Base-by-base conservation (phyloP, 2,797 vertebrate genomes). In the Notoglanidium macrostoma region DNA sequence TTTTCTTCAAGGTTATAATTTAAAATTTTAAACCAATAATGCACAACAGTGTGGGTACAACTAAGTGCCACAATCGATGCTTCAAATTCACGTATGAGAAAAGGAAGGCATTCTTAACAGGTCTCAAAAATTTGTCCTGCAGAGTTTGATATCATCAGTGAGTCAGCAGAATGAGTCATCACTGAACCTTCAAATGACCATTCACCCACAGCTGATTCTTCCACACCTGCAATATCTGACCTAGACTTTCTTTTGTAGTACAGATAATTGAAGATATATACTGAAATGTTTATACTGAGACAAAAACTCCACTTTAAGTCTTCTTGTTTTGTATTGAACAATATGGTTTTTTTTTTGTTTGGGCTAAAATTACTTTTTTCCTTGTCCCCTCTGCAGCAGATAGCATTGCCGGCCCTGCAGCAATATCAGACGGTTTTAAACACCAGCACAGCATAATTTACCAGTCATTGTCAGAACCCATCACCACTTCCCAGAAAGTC, bases 381-480 rank as follows among this genome's bases (percentile, higher is more conserved):
- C 40, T 19, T 12, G 15, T 80, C 87, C 89, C 17, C 82, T 68
- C 84, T 91, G 63, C 95, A 99, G 98, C 96, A 59, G 97, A 98
- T 94, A 97, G 96, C 2, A 96, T 96, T 74, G 94, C 96, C 90
- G 96, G 95, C 89, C 96, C 96, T 49, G 93, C 95, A 0, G 94
- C 97, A 77, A 96, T 97, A 85, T 95, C 96, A 0, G 97, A 98
- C n/a, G 96, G 96, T 0, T 95, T 96, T 81, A 96, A 95, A 93
- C 96, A 96, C 95, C 98, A 97, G 94, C 97, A 97, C 82, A 97
- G 96, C 0, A 94, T 94, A 73, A 92, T 95, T 90, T 97, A 97
- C 92, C 97, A 96, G 0, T 96, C 96, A 0, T 93, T 96, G 63
- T 94, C 94, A 0, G 98, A 99, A 0, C 61, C 96, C 0, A 92